Conservation (phyloP, 2,113 vertebrate species). For the Passer montanus region DNA sequence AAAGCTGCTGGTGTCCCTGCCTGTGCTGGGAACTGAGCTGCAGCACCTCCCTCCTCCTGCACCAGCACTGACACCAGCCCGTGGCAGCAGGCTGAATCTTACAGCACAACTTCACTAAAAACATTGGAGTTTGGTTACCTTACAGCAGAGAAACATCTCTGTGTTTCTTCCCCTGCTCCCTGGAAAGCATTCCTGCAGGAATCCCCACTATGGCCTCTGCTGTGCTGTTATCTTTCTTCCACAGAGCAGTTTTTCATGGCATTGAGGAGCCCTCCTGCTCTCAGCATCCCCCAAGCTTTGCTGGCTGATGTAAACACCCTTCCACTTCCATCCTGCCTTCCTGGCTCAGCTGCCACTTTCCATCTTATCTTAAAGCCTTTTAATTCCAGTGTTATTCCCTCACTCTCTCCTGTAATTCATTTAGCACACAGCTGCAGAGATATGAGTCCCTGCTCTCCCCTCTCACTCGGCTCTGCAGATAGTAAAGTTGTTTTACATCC, state of each 20-base stretch:
- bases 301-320: constrained; percentile 13
- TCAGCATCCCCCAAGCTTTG: background rate
- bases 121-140: rapidly evolving
- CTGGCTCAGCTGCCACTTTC: constrained; percentile 1
- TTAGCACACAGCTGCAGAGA: background rate
- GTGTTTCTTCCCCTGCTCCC: background rate
- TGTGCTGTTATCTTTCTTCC: background rate
- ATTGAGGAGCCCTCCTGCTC: background rate
- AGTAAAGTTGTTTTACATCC: background rate
- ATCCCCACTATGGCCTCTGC: background rate
- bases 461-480: background rate
- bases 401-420: constrained; percentile 36
- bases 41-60: background rate
- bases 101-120: background rate
- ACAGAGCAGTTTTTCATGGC: background rate
- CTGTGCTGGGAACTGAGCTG: background rate
- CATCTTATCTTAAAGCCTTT: constrained; percentile 34
- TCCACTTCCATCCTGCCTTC: background rate
- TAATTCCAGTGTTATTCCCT: constrained; percentile 39
- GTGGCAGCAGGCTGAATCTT: background rate
- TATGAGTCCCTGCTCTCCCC: background rate
- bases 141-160: background rate
- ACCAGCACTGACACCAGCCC: rapidly evolving
- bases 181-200: background rate
- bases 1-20: background rate